Evolutionary conservation across 1,140 invertebrate species (phyloP), one percentile per base, ranked within the genome.

Genomic region (Pararge aegeria): DNA sequence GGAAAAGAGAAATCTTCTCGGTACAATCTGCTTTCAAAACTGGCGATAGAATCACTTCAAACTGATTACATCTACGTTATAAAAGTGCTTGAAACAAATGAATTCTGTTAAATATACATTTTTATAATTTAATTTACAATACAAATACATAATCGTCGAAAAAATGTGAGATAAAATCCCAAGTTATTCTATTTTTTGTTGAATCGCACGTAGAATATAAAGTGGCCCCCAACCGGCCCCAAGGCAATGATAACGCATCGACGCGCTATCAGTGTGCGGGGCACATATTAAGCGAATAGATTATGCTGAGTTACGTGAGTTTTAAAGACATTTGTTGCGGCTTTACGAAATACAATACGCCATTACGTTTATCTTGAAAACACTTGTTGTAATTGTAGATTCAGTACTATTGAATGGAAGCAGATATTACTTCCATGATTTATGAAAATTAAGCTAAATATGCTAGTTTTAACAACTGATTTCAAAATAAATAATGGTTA

Each of bases 171-270:
- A 42, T 42, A 42, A 42, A 42, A 42, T 9, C 5, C 38, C 15
- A 16, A 9, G 38, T 5, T 16, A 42, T 16, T 13, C 38, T 6
- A 42, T 13, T 16, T 16, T 42, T 4, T 38, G 6, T 3, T 4
- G 15, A 5, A 3, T 4, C 12, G 38, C 15, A 42, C 38, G 13
- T 16, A 13, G 38, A 42, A 42, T 42, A 42, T 16, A 13, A n/a
- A 42, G 13, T 16, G 3, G 15, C 15, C 24, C 7, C 24, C 24
- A 24, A 24, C 24, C 7, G 24, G 5, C 13, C 38, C n/a, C 38
- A 42, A 42, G 38, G 16, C 38, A 15, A 15, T 16, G 38, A 42
- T 42, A 42, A 42, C 38, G 38, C 38, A 42, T n/a, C 34, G n/a
- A 6, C 34, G 38, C 38, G 10, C 38, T 42, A 42, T 42, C 38